These are phyloP conservation scores for Thunnus thynnus DNA, from an alignment of 2,113 vertebrate genomes.

Conservation along the genomic window DNA sequence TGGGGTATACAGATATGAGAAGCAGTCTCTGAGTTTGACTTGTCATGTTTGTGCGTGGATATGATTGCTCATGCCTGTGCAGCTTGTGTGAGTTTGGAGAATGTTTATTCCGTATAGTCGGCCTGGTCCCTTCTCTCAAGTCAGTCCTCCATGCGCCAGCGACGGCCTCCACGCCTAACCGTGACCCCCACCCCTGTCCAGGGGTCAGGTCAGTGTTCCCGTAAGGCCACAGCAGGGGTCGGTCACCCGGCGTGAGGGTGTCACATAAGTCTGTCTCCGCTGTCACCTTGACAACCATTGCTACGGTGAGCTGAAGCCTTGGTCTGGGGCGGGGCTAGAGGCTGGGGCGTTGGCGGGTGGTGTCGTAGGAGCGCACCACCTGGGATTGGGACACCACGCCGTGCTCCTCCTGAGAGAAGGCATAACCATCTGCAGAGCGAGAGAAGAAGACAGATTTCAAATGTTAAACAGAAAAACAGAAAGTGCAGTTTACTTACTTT, in stretches of 20 bases:
- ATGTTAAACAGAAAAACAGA: not conserved
- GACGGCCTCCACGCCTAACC: conserved; percentile 53
- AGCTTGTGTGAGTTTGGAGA: conserved; percentile 53
- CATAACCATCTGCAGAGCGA: conserved; percentile 91
- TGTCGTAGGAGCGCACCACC: conserved; percentile 97
- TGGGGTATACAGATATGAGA: conserved; percentile 61
- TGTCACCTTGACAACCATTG: conserved; percentile 62
- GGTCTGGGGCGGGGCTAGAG: conserved; percentile 82
- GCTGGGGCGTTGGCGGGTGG: conserved; percentile 91
- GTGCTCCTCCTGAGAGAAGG: conserved; percentile 99
- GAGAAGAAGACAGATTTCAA: not conserved
- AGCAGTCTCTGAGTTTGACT: conserved; percentile 77
- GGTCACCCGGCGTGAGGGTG: conserved; percentile 56
- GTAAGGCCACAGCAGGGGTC: conserved; percentile 84
- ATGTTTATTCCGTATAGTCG: conserved; percentile 48
- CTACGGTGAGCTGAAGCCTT: conserved; percentile 55
- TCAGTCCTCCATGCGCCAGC: conserved; percentile 53
- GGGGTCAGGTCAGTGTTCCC: conserved; percentile 71
- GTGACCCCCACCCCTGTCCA: conserved; percentile 24
- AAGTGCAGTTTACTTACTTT: too few relatives aligned
- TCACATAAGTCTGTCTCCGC: conserved; percentile 68
- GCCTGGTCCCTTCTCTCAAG: conserved; percentile 63
- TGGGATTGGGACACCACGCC: conserved; percentile 96
- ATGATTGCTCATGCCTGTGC: conserved; percentile 77
- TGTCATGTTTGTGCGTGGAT: conserved; percentile 67